Conservation (phyloP, 2,888 invertebrate genomes). For the Actias luna region DNA sequence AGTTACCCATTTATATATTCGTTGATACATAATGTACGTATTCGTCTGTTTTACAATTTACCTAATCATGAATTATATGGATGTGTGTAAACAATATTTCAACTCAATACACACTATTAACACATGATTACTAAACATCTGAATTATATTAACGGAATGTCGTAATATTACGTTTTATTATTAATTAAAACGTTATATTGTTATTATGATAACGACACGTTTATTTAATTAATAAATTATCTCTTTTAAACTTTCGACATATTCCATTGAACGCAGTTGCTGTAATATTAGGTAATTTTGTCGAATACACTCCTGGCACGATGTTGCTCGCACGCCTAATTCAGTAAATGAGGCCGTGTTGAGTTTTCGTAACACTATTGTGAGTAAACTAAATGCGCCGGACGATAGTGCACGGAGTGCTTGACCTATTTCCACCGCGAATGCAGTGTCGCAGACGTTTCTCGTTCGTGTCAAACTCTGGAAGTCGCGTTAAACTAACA, state of each 20-base stretch:
- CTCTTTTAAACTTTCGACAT: conserved; percentile 9
- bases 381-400: conserved; percentile 18
- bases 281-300: conserved; percentile 7
- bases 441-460: conserved; percentile 3
- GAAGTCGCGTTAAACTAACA: too few relatives aligned
- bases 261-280: conserved; percentile 9
- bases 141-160: not conserved
- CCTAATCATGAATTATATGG: not conserved
- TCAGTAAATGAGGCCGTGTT: conserved; percentile 15
- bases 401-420: conserved; percentile 19
- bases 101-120: not conserved
- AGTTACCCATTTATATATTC: too few relatives aligned
- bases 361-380: conserved; percentile 27
- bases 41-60: not conserved
- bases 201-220: not conserved
- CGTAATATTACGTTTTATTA: not conserved
- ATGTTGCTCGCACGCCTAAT: conserved; percentile 17
- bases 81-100: not conserved
- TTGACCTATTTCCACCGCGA: conserved; percentile 19
- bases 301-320: not conserved
- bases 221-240: conserved; percentile 7
- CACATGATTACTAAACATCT: not conserved
- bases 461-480: conserved; percentile 3
- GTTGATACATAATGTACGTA: too few relatives aligned
- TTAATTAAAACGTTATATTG: not conserved